A percentile compares a stretch with the other conserved stretches of the same genome.
Conservation (phyloP, 2,113 vertebrate genomes). For the Gallinago paraguaiae region DNA sequence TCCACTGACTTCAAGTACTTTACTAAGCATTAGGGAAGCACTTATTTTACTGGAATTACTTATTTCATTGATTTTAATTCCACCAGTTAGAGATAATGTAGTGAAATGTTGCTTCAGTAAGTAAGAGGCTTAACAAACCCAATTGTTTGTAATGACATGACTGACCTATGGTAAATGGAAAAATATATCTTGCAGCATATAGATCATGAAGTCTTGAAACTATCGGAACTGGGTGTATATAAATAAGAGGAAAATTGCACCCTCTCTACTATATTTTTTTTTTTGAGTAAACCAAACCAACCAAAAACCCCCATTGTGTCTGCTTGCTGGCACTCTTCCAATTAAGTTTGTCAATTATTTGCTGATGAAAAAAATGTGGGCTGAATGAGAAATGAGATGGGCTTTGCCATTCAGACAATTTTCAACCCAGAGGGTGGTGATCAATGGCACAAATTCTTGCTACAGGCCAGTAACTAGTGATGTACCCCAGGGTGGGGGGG, state of each 20-base stretch:
- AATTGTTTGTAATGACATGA: not conserved
- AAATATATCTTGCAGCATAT: not conserved
- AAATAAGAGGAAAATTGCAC: not conserved
- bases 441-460: not conserved
- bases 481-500: no score
- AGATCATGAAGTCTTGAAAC: not conserved
- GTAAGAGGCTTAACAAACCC: not conserved
- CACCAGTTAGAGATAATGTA: not conserved
- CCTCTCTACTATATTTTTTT: not conserved
- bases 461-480: not conserved
- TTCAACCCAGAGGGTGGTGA: not conserved
- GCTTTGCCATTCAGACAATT: no score
- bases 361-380: not conserved
- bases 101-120: not conserved
- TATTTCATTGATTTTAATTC: not conserved
- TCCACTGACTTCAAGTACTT: not conserved
- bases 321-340: not conserved
- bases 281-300: not conserved
- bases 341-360: not conserved
- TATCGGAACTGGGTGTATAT: not conserved
- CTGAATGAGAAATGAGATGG: not conserved
- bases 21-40: not conserved
- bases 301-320: fast-evolving
- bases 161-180: not conserved
- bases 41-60: not conserved